phyloP scores from a whole-genome alignment of 2,888 invertebrate genomes.

The Plutella xylostella region DNA sequence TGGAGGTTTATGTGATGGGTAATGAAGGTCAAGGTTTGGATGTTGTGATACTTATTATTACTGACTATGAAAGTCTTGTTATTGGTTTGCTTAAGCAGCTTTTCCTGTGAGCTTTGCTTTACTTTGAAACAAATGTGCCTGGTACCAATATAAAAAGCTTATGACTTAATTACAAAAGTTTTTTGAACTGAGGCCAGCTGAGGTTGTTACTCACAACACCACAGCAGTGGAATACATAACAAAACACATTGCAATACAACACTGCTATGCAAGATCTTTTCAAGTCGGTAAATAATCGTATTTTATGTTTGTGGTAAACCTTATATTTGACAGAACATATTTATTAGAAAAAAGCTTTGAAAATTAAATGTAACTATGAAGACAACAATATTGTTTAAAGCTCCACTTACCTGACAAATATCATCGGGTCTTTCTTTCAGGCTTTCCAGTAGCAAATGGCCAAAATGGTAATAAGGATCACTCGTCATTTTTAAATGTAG shows the following conservation, averaged over 20 bases:
- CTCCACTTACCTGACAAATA: slow-evolving; percentile 10
- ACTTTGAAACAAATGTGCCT: background rate
- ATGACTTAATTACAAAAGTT: background rate
- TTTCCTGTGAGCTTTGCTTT: background rate
- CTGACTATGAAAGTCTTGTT: background rate
- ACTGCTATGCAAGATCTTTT: background rate
- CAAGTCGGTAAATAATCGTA: background rate
- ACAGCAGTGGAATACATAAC: too few relatives aligned
- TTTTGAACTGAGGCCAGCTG: too few relatives aligned
- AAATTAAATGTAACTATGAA: background rate
- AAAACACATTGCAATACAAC: background rate
- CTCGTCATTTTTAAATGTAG: too few relatives aligned
- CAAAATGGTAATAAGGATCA: slow-evolving; percentile 7
- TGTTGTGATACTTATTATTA: background rate
- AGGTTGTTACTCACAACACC: too few relatives aligned
- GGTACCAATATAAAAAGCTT: background rate
- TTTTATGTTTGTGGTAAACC: background rate
- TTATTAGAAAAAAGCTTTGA: background rate
- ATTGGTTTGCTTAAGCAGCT: background rate
- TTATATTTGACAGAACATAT: too few relatives aligned
- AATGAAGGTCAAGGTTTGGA: background rate
- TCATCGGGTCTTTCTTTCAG: slow-evolving; percentile 10
- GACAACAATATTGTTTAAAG: background rate
- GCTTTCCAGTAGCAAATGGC: slow-evolving; percentile 8
- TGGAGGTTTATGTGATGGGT: background rate